Conservation (phyloP, 2,113 vertebrate genomes). For the Procavia capensis region DNA sequence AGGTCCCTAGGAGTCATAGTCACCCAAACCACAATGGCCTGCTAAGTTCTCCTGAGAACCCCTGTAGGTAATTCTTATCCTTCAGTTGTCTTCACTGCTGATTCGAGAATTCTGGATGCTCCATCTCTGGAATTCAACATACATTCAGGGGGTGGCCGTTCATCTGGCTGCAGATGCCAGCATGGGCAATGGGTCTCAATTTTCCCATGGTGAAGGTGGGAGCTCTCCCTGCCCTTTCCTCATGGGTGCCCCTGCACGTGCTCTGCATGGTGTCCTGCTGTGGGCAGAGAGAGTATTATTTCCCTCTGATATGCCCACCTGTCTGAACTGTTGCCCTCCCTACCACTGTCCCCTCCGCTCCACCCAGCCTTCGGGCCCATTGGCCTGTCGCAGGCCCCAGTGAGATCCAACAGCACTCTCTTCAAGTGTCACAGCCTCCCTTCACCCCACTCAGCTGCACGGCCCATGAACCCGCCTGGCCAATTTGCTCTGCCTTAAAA, state of each 20-base stretch:
- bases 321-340: neutral
- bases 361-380: too few species aligned
- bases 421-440: neutral
- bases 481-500: neutral
- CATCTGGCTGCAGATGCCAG: neutral
- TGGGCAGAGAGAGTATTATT: neutral
- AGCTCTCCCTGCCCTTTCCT: neutral
- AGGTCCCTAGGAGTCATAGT: neutral
- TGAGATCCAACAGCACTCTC: neutral
- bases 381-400: neutral
- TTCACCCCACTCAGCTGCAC: neutral
- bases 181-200: neutral
- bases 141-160: too few species aligned
- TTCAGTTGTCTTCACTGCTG: neutral
- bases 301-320: neutral
- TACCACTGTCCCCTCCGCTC: neutral
- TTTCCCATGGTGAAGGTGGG: neutral
- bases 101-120: neutral
- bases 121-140: too few species aligned
- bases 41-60: neutral
- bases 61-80: neutral
- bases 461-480: neutral
- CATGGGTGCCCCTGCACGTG: neutral
- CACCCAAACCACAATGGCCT: neutral
- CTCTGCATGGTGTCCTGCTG: neutral